These are phyloP conservation scores for Gallinago solitaria DNA, from an alignment of 2,797 vertebrate species.

Conservation along the genomic window DNA sequence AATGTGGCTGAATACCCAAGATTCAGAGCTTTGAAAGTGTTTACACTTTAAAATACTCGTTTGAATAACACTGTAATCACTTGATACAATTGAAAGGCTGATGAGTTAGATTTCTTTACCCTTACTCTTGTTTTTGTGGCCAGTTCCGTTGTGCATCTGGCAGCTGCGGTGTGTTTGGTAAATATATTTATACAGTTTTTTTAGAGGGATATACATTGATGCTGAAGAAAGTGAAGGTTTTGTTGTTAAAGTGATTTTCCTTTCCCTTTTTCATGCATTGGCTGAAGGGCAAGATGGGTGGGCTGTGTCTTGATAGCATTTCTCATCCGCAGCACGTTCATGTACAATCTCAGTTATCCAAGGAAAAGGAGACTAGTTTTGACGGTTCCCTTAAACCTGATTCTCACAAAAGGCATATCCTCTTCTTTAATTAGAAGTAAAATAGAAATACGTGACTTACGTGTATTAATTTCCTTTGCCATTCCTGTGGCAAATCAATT, in stretches of 20 bases:
- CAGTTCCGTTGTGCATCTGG: background rate
- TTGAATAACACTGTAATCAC: background rate
- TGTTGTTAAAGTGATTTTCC: background rate
- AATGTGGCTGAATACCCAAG: background rate
- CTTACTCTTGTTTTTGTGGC: background rate
- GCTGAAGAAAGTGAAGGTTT: background rate
- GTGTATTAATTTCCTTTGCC: conserved; percentile 21
- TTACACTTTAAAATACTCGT: background rate
- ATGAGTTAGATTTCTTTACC: background rate
- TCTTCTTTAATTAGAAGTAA: conserved; percentile 19
- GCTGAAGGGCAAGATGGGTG: background rate
- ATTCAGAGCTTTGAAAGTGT: background rate
- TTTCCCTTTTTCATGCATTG: background rate
- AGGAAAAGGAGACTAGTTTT: background rate
- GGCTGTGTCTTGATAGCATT: background rate
- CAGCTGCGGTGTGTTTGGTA: background rate
- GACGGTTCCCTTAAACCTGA: background rate
- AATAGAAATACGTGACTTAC: conserved; percentile 20
- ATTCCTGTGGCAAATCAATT: conserved; percentile 37
- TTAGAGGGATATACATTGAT: background rate
- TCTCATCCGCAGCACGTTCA: background rate
- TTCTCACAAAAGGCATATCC: background rate
- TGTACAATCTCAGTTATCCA: background rate
- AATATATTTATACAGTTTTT: background rate
- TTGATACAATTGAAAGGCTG: background rate